Base-by-base conservation (phyloP, 1,140 invertebrate species). In the Rhizoglyphus robini region DNA sequence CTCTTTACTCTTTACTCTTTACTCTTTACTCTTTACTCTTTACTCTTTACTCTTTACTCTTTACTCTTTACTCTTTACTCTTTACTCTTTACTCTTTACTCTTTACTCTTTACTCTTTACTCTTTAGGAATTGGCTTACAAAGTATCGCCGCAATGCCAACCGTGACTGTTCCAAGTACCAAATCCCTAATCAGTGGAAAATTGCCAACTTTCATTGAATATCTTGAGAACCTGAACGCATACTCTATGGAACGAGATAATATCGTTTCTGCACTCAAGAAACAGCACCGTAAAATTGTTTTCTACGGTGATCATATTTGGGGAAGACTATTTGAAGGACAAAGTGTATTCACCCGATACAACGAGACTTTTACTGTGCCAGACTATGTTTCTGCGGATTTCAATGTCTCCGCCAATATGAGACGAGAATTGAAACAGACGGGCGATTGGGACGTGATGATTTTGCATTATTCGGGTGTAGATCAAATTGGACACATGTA, bases 291-390 rank as follows among this genome's bases (percentile, higher is more conserved):
- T 11, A 8, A 18, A 82, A 83, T 29, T 79, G 79, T 41, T 78
- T 88, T 0, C 78, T 97, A 90, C 75, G 95, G 96, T 0, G 94
- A 98, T 78, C 88, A 96, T 70, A 97, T 92, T 3, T 99, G 96
- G 96, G 72, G 92, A 0, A 83, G 84, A 70, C 78, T 98, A 34
- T 97, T 96, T 79, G 4, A 20, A 51, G 13, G 20, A 27, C 8
- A 41, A 18, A 41, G 36, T 41, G 76, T 82, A 48, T 96, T 96
- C 78, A 64, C 80, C 4, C 80, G 89, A 67, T 78, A 76, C 62
- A 88, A 94, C 70, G 90, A 87, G 18, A 95, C 90, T 27, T 97
- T 98, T 76, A 94, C 84, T 77, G 94, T 97, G 8, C 86, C 84
- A 30, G 96, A 99, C 80, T 98, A 88, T 78, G 89, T 84, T 41